phyloP scores from a whole-genome alignment of 1,140 invertebrate species.

The Ptiloglossa arizonensis region DNA sequence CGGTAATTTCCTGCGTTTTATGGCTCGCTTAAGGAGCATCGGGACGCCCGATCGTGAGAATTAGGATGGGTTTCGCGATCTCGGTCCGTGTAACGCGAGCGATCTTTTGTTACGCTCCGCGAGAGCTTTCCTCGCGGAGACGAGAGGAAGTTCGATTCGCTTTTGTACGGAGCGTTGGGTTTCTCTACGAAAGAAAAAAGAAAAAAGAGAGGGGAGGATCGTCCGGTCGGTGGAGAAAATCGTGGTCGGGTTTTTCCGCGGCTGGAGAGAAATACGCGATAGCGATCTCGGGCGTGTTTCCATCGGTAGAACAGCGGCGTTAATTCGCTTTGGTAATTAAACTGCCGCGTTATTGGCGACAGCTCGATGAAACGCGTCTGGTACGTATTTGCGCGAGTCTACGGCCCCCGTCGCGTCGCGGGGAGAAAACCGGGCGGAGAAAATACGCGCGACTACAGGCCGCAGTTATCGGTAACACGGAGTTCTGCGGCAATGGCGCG shows the following conservation, averaged over 20 bases:
- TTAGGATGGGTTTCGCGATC: slow-evolving; percentile 74
- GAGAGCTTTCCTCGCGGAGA: background rate
- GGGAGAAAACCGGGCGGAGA: slow-evolving; percentile 14
- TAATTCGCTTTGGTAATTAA: slow-evolving; percentile 71
- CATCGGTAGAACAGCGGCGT: slow-evolving; percentile 33
- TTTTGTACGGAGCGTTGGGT: too few species aligned
- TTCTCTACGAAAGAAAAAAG: too few species aligned
- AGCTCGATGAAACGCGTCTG: slow-evolving; percentile 60
- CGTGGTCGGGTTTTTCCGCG: too few species aligned
- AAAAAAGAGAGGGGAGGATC: background rate
- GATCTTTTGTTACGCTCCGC: background rate
- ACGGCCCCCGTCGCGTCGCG: background rate
- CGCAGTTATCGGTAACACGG: slow-evolving; percentile 68
- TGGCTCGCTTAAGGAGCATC: slow-evolving; percentile 72
- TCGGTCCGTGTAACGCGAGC: slow-evolving; percentile 32
- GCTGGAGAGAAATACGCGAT: background rate
- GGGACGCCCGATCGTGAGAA: slow-evolving; percentile 72
- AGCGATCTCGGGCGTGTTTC: slow-evolving; percentile 36
- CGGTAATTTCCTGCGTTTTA: slow-evolving; percentile 80
- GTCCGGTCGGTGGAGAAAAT: too few species aligned
- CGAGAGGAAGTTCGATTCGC: too few species aligned
- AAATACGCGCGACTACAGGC: slow-evolving; percentile 10
- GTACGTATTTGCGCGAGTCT: background rate
- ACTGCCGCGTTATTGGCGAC: slow-evolving; percentile 68
- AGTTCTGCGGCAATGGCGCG: slow-evolving; percentile 72